Evolutionary conservation across 2,113 vertebrate genomes (phyloP), one percentile per base, ranked within the genome.

Genomic region (Microcebus lehilahytsara): DNA sequence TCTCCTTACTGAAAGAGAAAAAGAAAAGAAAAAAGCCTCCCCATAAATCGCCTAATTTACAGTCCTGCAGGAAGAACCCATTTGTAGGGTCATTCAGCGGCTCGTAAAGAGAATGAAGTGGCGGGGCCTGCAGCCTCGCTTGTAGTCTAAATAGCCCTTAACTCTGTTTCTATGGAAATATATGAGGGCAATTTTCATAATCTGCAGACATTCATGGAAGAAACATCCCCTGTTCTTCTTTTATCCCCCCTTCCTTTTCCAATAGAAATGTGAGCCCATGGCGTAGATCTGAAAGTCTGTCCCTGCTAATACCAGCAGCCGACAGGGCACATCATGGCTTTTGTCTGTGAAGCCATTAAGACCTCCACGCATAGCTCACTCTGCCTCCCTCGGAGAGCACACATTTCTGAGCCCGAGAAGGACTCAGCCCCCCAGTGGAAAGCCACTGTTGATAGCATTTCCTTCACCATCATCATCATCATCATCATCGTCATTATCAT

Each of bases 181-280:
- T 72, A 46, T 96, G 97, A 97, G 96, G 88, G 69, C 74, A 71
- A 34, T 95, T 92, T 97, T 97, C 81, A 74, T 97, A 96, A 96
- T 90, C 97, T 93, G 77, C 51, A 94, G 91, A 51, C 60, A 72
- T 88, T 69, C 93, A 46, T 89, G 91, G 93, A 97, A 95, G 95
- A 96, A 75, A 79, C 74, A 60, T 42, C 78, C 17, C 49, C 60
- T 42, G 72, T 46, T 75, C 12, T 40, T 72, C 27, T 2, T 32
- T 56, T 53, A 13, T 71, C 53, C 20, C 77, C 64, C 20, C 30
- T 53, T 20, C 16, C 62, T 84, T 80, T 89, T 87, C 91, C 49
- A 32, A 79, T 91, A 96, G 94, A 96, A 95, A 77, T 87, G 69
- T 91, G 97, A 97, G 79, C 93, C 60, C 46, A 69, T 89, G 49